Base-by-base conservation (phyloP, 2,888 invertebrate species). In the Ennomos quercinarius region DNA sequence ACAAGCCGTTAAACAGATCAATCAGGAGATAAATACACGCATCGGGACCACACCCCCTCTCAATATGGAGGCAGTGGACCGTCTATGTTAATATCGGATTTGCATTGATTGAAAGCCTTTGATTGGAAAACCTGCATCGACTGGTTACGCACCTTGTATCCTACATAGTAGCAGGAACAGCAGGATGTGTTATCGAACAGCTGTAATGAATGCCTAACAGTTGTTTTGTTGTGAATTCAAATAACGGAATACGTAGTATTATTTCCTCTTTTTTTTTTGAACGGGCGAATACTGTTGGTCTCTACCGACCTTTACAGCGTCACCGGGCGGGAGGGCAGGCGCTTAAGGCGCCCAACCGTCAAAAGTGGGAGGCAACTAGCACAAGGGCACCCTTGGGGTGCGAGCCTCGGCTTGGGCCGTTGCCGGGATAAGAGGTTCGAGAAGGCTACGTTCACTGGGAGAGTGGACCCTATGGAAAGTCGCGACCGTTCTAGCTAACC, bases 81-180 rank as follows among this genome's bases (percentile, higher is more conserved):
- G 51, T 61, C 54, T 64, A 66, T 67, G 62, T 51, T 64, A 67
- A 63, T 64, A 42, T 58, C 27, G 51, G 59, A 69, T 68, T 68
- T 63, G 59, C 65, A 62, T 69, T 69, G 67, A 69, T 67, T 65
- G 69, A 69, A 67, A 66, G 67, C 56, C 48, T 62, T 63, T 61
- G 69, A 69, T 69, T 67, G 67, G 60, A 62, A 63, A 65, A 69
- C 61, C 50, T 43, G 67, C 37, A 63, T 61, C 60, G 62, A 67
- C 63, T 63, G 65, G 46, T 57, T 17, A 47, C 51, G 61, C 61
- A 56, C 55, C 54, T 37, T 40, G 41, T 45, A 37, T 48, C 58
- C 63, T 61, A 67, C 67, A 62, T 63, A 50, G 65, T 61, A 52
- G 62, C 52, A 35, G 51, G 53, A 49, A 53, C 58, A 59, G 54